A percentile compares a stretch with the other conserved stretches of the same genome.
phyloP scores from a whole-genome alignment of 2,113 vertebrate genomes.

The Lonchura striata region DNA sequence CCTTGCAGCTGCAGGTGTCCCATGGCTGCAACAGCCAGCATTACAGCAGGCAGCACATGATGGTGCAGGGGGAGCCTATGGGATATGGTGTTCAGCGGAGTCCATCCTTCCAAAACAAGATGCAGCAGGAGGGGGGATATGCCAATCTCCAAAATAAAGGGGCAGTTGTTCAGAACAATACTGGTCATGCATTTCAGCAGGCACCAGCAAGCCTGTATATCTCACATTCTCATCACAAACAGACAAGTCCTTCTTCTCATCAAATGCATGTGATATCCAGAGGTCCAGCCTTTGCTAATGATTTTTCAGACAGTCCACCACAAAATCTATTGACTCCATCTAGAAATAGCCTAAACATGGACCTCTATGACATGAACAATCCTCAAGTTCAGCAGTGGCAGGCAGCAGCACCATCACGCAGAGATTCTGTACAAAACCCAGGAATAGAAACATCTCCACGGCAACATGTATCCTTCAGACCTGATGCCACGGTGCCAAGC shows the following conservation, averaged over 20 bases:
- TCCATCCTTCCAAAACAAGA: conserved; percentile 94
- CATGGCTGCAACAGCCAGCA: conserved; percentile 78
- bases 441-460: conserved; percentile 77
- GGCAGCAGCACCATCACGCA: conserved; percentile 70
- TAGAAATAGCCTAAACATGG: conserved; percentile 90
- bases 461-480: conserved; percentile 82
- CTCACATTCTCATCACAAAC: conserved; percentile 86
- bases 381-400: conserved; percentile 82
- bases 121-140: conserved; percentile 82
- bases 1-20: conserved; percentile 79
- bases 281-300: conserved; percentile 79
- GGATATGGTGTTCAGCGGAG: conserved; percentile 91
- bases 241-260: conserved; percentile 86
- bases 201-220: conserved; percentile 77
- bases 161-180: conserved; percentile 74
- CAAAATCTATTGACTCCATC: conserved; percentile 84
- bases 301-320: conserved; percentile 85
- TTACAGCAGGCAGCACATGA: conserved; percentile 84
- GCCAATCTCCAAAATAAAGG: conserved; percentile 84
- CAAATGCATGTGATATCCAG: conserved; percentile 87
- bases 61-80: conserved; percentile 78
- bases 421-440: conserved; percentile 80
- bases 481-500: conserved; percentile 84
- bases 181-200: conserved; percentile 78
- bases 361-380: conserved; percentile 82